Base-by-base conservation (phyloP, 2,797 vertebrate genomes). In the Labeo calbasu region DNA sequence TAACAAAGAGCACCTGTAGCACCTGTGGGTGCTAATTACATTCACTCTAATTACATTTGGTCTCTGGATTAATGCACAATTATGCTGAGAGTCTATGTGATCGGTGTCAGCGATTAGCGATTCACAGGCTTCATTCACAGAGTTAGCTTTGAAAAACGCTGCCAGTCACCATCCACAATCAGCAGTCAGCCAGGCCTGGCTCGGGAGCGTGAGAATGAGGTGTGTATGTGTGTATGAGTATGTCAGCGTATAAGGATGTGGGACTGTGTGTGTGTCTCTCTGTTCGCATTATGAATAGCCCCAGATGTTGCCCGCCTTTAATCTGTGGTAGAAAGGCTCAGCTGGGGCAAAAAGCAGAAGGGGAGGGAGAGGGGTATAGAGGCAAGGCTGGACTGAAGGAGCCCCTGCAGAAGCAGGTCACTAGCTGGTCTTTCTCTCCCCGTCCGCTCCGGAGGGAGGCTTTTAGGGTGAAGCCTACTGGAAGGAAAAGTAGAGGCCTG, bases 281-380 rank as follows among this genome's bases (percentile, higher is more conserved):
- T 92, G 92, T 92, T 93, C 86, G 86, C 79, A 86, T 88, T 83
- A 91, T 95, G 94, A 97, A 97, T 95, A 94, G 95, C 93, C 94
- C 95, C 95, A 96, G 95, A 96, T 96, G 96, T 95, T 98, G 94
- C 92, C 94, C 92, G 95, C 95, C 93, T 95, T 97, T 96, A 96
- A 97, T 96, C 96, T 94, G 92, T 87, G 94, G 94, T 92, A 96
- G 93, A 96, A 94, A 95, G 95, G 93, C 94, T 92, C 96, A 96
- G 96, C 95, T 95, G 94, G 93, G 95, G 93, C 92, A 94, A 95
- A 95, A 96, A 95, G 94, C 95, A 94, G 92, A 89, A 88, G 80
- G 88, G 87, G 90, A 94, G 90, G 89, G 92, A 91, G 87, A 88
- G 86, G n/a, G 91, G 92, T 94, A 94, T 93, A 93, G 93, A 90